Evolutionary conservation across 2,797 vertebrate genomes (phyloP), one percentile per base, ranked within the genome.

Genomic region (Heterohyrax brucei): DNA sequence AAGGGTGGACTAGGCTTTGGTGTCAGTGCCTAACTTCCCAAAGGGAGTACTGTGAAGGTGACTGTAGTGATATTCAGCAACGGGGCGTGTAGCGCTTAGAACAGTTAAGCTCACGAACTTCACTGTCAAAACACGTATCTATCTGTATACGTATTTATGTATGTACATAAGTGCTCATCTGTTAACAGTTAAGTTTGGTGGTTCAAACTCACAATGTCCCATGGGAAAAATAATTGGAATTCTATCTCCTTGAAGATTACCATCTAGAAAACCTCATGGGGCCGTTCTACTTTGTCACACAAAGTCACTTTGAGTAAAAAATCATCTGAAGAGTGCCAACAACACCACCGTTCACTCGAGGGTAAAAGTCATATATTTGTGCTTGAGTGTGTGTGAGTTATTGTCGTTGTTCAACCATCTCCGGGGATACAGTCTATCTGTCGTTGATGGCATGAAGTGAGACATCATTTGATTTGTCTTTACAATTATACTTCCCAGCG

Each of bases 391-490:
- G 14, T 68, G 66, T 86, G 85, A 59, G 21, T 76, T 13, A 4
- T 44, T 46, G 22, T 44, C 24, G 22, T 75, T 79, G 39, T 76
- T 95, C n/a, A 78, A 62, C 18, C 3, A n/a, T 22, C 46, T 94
- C 87, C 86, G 22, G 16, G 61, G 12, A 33, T 61, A 81, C 68
- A 91, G 81, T 33, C 22, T 73, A 85, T 1, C 26, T 95, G 2
- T 39, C 44, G 48, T 3, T 12, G 13, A 61, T 53, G 72, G 30
- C 46, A 76, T 10, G 33, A 95, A 83, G 19, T 39, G 19, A 93
- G 88, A 80, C 19, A 80, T 79, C 39, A 79, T 46, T 93, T 59
- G 48, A 83, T 53, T 73, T 86, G 39, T 68, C 46, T 95, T 56
- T 78, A 75, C 48, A 77, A 12, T 30, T 53, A 64, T 30, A 46